Conservation (phyloP, 1,140 invertebrate species). For the Drosophila ohnishii region DNA sequence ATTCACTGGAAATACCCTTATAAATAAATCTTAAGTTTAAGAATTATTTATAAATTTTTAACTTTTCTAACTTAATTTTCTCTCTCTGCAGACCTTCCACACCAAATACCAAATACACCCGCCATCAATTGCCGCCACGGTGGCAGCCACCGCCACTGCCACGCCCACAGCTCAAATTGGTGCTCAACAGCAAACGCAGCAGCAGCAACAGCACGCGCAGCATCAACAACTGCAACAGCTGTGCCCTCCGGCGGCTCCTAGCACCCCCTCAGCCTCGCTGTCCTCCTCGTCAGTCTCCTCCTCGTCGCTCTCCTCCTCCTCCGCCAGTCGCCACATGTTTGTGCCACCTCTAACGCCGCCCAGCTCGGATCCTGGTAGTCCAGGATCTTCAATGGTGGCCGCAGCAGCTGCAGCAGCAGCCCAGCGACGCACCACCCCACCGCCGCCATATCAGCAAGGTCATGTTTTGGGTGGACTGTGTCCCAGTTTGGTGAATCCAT, state of each 20-base stretch:
- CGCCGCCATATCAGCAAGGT: constrained; percentile 83
- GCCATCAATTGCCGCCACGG: constrained; percentile 68
- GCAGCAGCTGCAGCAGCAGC: constrained; percentile 83
- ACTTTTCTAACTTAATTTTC: background rate
- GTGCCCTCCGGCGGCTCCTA: constrained; percentile 75
- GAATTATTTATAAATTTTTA: background rate
- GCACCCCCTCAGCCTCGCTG: constrained; percentile 61
- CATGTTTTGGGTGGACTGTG: constrained; percentile 64
- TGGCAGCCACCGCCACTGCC: constrained; percentile 62
- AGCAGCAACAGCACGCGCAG: constrained; percentile 59
- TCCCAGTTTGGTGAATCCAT: constrained; percentile 56
- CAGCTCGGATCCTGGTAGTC: constrained; percentile 91
- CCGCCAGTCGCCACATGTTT: constrained; percentile 86
- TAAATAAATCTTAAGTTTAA: background rate
- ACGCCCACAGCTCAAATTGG: constrained; percentile 76
- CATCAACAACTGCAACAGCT: constrained; percentile 70
- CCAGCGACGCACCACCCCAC: constrained; percentile 83
- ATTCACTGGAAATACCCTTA: background rate
- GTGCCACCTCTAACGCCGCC: constrained; percentile 91
- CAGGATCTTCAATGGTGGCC: constrained; percentile 84
- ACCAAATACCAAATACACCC: constrained; percentile 83
- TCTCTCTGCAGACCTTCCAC: constrained; percentile 72
- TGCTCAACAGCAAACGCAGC: constrained; percentile 67
- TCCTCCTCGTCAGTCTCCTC: constrained; percentile 69
- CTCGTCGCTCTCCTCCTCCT: constrained; percentile 44